phyloP scores from a whole-genome alignment of 1,140 invertebrate genomes.

The Periplaneta americana region DNA sequence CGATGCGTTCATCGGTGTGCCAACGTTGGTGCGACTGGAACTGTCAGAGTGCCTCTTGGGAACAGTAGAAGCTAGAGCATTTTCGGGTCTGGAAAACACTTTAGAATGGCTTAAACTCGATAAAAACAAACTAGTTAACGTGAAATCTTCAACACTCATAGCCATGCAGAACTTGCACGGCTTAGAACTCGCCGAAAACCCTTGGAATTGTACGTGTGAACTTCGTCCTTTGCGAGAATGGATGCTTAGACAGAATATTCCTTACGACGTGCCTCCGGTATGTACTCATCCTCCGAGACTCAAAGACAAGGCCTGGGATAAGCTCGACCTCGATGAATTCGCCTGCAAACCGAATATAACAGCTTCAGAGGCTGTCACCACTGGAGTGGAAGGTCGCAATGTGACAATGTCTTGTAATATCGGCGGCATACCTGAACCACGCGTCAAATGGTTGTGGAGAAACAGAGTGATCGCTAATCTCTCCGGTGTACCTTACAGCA shows the following conservation, averaged over 20 bases:
- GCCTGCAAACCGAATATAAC: slow-evolving; percentile 66
- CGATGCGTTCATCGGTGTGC: slow-evolving; percentile 60
- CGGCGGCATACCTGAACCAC: slow-evolving; percentile 60
- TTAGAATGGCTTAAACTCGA: slow-evolving; percentile 72
- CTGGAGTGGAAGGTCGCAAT: slow-evolving; percentile 59
- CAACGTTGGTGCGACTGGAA: slow-evolving; percentile 65
- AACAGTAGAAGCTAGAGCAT: slow-evolving; percentile 59
- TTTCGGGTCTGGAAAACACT: slow-evolving; percentile 60
- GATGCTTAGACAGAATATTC: slow-evolving; percentile 72
- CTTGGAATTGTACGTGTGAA: slow-evolving; percentile 76
- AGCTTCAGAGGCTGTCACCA: slow-evolving; percentile 46
- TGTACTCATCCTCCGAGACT: slow-evolving; percentile 58
- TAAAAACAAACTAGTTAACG: slow-evolving; percentile 60
- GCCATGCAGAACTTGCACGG: slow-evolving; percentile 63
- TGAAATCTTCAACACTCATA: slow-evolving; percentile 56
- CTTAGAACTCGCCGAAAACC: slow-evolving; percentile 67
- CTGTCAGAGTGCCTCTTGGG: slow-evolving; percentile 62
- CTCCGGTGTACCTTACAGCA: slow-evolving; percentile 32
- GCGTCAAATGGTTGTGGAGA: slow-evolving; percentile 41
- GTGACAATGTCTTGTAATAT: slow-evolving; percentile 67
- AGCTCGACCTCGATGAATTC: slow-evolving; percentile 70
- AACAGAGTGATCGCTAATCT: slow-evolving; percentile 45
- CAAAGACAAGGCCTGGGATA: slow-evolving; percentile 60
- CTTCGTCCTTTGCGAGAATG: slow-evolving; percentile 67
- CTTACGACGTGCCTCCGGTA: slow-evolving; percentile 58